These are phyloP conservation scores for Lophius piscatorius DNA, from an alignment of 2,113 vertebrate species.

Conservation along the genomic window DNA sequence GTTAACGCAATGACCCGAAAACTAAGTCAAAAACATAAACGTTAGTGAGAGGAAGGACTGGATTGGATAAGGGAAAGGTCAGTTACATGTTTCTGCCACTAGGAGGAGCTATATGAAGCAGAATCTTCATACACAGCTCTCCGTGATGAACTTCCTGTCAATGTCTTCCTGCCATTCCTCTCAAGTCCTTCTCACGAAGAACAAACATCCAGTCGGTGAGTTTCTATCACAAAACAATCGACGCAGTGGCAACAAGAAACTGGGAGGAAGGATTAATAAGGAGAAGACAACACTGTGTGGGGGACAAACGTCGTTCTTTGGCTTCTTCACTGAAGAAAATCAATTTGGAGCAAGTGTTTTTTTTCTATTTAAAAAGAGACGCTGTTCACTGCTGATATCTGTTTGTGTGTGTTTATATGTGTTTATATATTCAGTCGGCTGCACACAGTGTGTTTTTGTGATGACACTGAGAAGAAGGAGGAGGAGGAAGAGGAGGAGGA, in stretches of 20 bases:
- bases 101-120: slow-evolving; percentile 49
- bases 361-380: not conserved
- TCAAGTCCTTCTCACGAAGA: slow-evolving; percentile 55
- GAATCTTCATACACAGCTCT: slow-evolving; percentile 42
- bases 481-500: too few species aligned
- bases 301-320: slow-evolving; percentile 13
- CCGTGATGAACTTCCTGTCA: slow-evolving; percentile 45
- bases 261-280: slow-evolving; percentile 3
- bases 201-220: slow-evolving; percentile 36
- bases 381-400: too few species aligned
- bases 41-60: too few species aligned
- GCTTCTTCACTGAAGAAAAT: not conserved
- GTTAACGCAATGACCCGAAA: too few species aligned
- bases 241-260: slow-evolving; percentile 46
- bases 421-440: too few species aligned
- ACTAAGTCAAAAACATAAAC: too few species aligned
- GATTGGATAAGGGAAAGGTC: too few species aligned
- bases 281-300: too few species aligned
- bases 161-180: slow-evolving; percentile 36
- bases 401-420: too few species aligned
- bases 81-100: not conserved
- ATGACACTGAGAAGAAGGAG: too few species aligned
- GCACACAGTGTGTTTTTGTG: too few species aligned
- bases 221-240: slow-evolving; percentile 58
- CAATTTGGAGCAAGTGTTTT: not conserved